Conservation (phyloP, 1,140 invertebrate genomes). For the Pentalonia nigronervosa region DNA sequence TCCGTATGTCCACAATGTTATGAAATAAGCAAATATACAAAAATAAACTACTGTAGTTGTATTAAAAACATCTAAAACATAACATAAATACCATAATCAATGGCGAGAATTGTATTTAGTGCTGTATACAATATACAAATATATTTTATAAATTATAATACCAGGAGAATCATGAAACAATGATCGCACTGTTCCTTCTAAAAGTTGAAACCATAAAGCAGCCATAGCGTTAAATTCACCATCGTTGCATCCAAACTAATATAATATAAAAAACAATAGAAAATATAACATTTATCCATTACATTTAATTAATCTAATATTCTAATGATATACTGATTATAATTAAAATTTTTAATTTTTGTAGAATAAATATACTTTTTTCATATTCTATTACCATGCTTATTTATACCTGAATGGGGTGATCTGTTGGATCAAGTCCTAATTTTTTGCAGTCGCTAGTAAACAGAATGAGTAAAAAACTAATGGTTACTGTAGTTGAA, state of each 20-base stretch:
- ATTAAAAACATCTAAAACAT: constrained; percentile 68
- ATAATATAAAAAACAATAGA: background rate
- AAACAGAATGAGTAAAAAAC: constrained; percentile 87
- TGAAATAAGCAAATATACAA: constrained; percentile 77
- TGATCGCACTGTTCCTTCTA: constrained; percentile 90
- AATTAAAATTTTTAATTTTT: too few relatives aligned
- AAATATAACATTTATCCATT: background rate
- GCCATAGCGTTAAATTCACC: constrained; percentile 92
- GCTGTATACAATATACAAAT: constrained; percentile 69
- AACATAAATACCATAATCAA: background rate
- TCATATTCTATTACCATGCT: background rate
- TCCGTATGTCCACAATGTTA: constrained; percentile 94
- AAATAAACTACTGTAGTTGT: constrained; percentile 81
- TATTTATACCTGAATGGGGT: constrained; percentile 71
- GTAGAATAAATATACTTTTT: too few relatives aligned
- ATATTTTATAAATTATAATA: constrained; percentile 61
- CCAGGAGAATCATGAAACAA: constrained; percentile 88
- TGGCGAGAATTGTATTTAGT: constrained; percentile 62
- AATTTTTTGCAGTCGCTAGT: constrained; percentile 86
- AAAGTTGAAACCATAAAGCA: constrained; percentile 95
- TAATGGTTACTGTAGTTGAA: constrained; percentile 81
- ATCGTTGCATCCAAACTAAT: constrained; percentile 86
- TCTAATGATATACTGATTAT: too few relatives aligned
- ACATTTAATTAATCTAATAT: too few relatives aligned
- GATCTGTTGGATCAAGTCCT: constrained; percentile 77